Percentiles rank a stretch among this genome's conserved stretches.
These are phyloP conservation scores for Centropus bengalensis DNA, from an alignment of 2,113 vertebrate genomes.

Conservation along the genomic window DNA sequence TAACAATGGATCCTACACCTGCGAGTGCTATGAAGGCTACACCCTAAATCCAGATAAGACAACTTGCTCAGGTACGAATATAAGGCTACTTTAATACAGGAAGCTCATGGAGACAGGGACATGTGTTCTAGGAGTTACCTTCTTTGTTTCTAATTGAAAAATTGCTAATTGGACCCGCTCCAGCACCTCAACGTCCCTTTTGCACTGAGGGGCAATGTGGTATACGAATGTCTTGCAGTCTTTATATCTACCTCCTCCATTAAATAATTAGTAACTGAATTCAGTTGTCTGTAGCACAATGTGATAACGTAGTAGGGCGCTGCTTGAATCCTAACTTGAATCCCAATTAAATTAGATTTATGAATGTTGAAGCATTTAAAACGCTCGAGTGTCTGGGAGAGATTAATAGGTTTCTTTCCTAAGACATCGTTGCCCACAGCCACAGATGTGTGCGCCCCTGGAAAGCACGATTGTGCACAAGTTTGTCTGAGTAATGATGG, in stretches of 20 bases:
- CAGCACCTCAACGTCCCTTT: too few relatives aligned
- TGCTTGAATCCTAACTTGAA: background rate
- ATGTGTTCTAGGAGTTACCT: background rate
- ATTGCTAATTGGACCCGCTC: background rate
- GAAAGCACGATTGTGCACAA: slow-evolving; percentile 87
- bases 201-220: background rate
- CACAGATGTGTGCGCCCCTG: slow-evolving; percentile 79
- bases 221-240: background rate
- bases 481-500: slow-evolving; percentile 80
- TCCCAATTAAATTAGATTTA: background rate
- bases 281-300: background rate
- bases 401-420: background rate
- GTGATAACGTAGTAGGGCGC: background rate
- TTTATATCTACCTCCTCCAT: background rate
- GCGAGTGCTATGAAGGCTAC: slow-evolving; percentile 87
- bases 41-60: slow-evolving; percentile 86
- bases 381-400: background rate
- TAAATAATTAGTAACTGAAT: background rate
- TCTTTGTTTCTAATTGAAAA: background rate
- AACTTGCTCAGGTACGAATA: slow-evolving; percentile 85
- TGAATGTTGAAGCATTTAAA: background rate
- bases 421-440: background rate
- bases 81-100: background rate
- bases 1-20: slow-evolving; percentile 77
- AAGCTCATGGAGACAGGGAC: background rate